Base-by-base conservation (phyloP, 2,888 invertebrate species). In the Ochropacha duplaris region DNA sequence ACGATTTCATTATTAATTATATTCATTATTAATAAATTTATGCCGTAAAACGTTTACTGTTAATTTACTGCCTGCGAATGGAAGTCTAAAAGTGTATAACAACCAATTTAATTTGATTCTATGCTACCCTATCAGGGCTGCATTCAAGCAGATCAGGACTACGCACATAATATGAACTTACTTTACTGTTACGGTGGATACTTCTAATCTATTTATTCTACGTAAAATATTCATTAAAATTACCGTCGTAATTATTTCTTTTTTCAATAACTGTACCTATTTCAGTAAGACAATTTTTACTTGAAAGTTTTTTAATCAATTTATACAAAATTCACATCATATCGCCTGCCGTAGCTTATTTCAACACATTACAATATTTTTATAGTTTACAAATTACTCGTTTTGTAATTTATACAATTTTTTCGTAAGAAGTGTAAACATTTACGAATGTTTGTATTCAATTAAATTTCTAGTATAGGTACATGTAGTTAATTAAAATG, bases 351-450 rank as follows among this genome's bases (percentile, higher is more conserved):
- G 60, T 31, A 67, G 74, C 76, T 79, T 81, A 79, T 66, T 68
- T 78, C 76, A 76, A 31, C 75, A 77, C 75, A 77, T 76, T 74
- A 78, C 68, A 60, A 68, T 79, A 78, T 82, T 83, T 85, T 81
- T 79, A 76, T 71, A 72, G 76, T 70, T 68, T 61, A 71, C 66
- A 60, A 59, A 64, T 19, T 19, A 76, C 77, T 74, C 72, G 68
- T 79, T 81, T 83, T 79, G 69, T 70, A 81, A 79, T 83, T 84
- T 83, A 79, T 83, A 71, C 83, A 72, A 75, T 83, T 83, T 81
- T 84, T 76, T 66, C 19, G 60, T 58, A 51, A 14, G 60, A 57
- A 52, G 62, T 59, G 61, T 62, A 44, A 8, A 44, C 39, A 44
- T 44, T 19, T 58, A 63, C 57, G 57, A 52, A 64, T 59, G 55